Conservation (phyloP, 2,888 invertebrate genomes). For the Oxystoma pomonae region DNA sequence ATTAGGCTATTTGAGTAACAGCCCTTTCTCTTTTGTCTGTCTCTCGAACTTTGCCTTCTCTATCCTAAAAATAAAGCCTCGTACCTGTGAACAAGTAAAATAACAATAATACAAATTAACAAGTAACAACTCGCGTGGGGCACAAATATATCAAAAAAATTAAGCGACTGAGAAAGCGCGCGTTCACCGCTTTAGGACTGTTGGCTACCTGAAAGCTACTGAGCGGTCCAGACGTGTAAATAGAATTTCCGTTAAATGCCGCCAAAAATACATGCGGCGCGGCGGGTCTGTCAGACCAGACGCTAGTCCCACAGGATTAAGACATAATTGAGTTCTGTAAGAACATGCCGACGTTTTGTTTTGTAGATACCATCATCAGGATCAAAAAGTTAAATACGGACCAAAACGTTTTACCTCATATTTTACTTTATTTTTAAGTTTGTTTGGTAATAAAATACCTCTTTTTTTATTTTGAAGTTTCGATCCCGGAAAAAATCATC, state of each 20-base stretch:
- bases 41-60: not conserved
- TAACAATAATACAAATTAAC: not conserved
- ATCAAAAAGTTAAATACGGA: too few relatives aligned
- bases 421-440: too few relatives aligned
- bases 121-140: not conserved
- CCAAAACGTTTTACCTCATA: too few relatives aligned
- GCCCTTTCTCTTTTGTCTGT: not conserved
- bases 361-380: too few relatives aligned
- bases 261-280: not conserved
- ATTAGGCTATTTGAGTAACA: not conserved
- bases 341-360: too few relatives aligned
- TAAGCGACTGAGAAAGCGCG: not conserved
- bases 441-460: too few relatives aligned
- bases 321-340: too few relatives aligned
- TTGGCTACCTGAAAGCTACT: too few relatives aligned
- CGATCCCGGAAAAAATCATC: too few relatives aligned
- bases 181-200: not conserved
- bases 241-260: too few relatives aligned
- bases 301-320: not conserved
- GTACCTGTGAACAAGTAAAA: not conserved
- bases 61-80: not conserved
- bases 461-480: too few relatives aligned
- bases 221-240: too few relatives aligned
- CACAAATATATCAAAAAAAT: not conserved
- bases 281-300: not conserved